Percentiles rank a stretch among this genome's conserved stretches.
These are phyloP conservation scores for Thryonomys swinderianus DNA, from an alignment of 2,113 vertebrate species.

Conservation along the genomic window DNA sequence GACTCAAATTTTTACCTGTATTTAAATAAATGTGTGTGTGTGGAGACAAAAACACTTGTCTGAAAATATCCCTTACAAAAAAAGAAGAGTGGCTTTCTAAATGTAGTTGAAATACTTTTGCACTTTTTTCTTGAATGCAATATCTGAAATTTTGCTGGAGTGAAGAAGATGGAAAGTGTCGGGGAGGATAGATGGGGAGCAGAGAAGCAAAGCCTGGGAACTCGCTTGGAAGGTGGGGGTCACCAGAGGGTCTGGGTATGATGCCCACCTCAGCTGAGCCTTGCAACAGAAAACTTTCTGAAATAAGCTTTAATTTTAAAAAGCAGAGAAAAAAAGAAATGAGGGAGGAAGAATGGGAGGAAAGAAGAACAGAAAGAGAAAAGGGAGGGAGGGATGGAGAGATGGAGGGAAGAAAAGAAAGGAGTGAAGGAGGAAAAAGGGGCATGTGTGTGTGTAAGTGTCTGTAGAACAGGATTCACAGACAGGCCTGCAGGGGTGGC, in stretches of 20 bases:
- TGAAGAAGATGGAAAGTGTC: not conserved
- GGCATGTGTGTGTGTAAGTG: not conserved
- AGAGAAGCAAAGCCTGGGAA: not conserved
- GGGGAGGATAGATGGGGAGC: not conserved
- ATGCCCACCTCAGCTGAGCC: not conserved
- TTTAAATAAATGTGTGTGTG: not conserved
- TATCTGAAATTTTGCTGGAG: not conserved
- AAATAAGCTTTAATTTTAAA: not conserved
- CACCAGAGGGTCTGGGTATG: not conserved
- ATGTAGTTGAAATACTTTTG: not conserved
- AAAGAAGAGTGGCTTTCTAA: not conserved
- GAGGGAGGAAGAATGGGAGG: not conserved
- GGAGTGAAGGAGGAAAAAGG: not conserved
- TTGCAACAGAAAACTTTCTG: not conserved
- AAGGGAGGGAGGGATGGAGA: no score
- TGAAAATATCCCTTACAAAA: not conserved
- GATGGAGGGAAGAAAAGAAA: not conserved
- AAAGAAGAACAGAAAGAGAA: not conserved
- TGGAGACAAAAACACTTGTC: not conserved
- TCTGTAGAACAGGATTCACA: rapidly evolving
- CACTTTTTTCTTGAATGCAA: not conserved
- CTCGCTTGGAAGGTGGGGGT: not conserved
- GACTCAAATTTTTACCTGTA: not conserved
- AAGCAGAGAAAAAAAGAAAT: not conserved
- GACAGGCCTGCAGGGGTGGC: not conserved